phyloP scores from a whole-genome alignment of 2,113 vertebrate genomes.

The Edolisoma coerulescens region DNA sequence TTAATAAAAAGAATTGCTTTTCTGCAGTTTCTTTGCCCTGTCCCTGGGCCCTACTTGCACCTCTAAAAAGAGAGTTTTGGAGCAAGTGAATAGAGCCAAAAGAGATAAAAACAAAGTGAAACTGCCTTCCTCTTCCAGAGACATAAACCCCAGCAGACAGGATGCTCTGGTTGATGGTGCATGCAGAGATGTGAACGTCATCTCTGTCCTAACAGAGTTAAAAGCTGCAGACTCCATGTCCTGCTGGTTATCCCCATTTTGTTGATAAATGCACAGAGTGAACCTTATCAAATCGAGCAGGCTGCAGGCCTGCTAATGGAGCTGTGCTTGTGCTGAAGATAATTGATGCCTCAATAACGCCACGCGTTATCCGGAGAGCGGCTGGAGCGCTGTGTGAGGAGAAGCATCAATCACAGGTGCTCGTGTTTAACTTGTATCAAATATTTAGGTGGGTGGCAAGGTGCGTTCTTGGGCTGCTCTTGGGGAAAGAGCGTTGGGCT shows the following conservation, averaged over 20 bases:
- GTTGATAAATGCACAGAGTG: neutral
- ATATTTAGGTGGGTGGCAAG: neutral
- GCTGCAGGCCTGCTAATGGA: neutral
- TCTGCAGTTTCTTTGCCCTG: neutral
- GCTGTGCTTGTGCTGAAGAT: neutral
- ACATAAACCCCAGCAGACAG: neutral
- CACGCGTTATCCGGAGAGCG: neutral
- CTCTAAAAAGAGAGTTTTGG: neutral
- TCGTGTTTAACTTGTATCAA: neutral
- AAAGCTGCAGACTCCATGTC: neutral
- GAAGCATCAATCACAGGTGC: neutral
- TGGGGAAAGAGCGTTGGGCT: neutral
- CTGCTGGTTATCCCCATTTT: neutral
- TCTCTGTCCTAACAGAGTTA: neutral
- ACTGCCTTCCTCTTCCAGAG: neutral
- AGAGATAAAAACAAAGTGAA: neutral
- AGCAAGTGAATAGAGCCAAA: neutral
- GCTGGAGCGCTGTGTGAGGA: neutral
- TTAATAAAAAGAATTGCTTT: neutral
- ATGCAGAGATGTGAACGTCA: neutral
- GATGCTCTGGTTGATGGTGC: neutral
- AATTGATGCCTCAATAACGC: slow-evolving; percentile 47
- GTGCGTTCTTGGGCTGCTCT: neutral
- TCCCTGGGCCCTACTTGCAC: neutral
- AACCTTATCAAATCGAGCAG: slow-evolving; percentile 54